Percentiles rank a stretch among this genome's conserved stretches.
phyloP scores from a whole-genome alignment of 2,113 vertebrate genomes.

The Origma solitaria region DNA sequence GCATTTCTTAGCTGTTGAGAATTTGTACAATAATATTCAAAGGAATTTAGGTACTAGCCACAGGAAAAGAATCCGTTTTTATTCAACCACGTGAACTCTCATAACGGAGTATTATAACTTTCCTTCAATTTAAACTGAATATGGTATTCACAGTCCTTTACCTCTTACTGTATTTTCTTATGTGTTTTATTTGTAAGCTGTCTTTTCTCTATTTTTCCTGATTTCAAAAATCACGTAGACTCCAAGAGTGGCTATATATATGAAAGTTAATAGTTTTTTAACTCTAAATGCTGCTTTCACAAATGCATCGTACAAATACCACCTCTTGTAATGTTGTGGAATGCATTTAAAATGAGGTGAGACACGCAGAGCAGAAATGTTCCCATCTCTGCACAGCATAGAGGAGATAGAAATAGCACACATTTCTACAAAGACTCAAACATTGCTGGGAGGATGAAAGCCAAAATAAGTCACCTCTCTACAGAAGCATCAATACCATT shows the following conservation, averaged over 20 bases:
- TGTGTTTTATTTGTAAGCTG: neutral
- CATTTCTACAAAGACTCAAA: neutral
- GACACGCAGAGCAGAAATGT: neutral
- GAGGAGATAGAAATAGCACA: neutral
- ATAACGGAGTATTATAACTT: neutral
- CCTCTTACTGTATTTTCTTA: neutral
- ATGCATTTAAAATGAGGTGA: neutral
- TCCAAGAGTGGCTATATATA: neutral
- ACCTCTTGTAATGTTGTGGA: neutral
- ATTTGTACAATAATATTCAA: neutral
- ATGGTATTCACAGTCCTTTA: neutral
- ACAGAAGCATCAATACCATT: neutral
- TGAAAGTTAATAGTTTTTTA: neutral
- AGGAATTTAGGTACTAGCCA: neutral
- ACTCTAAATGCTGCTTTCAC: neutral
- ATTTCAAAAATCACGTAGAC: neutral
- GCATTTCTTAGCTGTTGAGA: neutral
- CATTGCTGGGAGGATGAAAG: neutral
- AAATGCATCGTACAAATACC: neutral
- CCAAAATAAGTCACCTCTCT: neutral
- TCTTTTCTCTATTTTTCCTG: neutral
- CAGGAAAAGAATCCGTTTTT: neutral
- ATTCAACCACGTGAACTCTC: neutral
- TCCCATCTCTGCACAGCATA: neutral
- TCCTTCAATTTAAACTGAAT: neutral